These are phyloP conservation scores for Corythaixoides concolor DNA, from an alignment of 2,113 vertebrate species.

Conservation along the genomic window DNA sequence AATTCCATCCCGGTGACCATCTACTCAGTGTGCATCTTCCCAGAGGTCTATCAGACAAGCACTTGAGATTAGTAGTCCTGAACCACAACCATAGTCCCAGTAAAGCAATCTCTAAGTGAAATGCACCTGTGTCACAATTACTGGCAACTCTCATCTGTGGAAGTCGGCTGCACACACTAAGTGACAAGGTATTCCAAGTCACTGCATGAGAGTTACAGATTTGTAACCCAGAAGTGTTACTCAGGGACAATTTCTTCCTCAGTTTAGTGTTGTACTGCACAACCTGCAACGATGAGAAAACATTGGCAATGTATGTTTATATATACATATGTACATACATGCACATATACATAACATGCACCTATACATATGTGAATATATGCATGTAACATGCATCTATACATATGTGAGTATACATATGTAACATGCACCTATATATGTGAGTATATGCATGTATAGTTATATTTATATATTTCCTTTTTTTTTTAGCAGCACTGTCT, in stretches of 20 bases:
- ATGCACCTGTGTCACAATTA: background rate
- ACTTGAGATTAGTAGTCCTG: background rate
- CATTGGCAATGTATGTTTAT: background rate
- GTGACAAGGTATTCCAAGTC: background rate
- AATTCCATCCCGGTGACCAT: background rate
- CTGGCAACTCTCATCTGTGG: background rate
- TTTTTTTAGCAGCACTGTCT: background rate
- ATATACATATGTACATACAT: background rate
- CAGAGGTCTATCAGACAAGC: background rate
- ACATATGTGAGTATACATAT: too few relatives aligned
- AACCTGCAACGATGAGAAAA: background rate
- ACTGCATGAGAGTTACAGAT: background rate
- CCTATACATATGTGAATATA: too few relatives aligned
- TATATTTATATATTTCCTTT: background rate
- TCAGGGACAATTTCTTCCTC: background rate
- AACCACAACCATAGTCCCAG: background rate
- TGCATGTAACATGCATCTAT: too few relatives aligned
- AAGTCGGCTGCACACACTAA: background rate
- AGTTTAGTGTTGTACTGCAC: background rate
- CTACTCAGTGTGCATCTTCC: background rate
- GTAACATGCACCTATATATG: too few relatives aligned
- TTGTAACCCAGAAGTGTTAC: background rate
- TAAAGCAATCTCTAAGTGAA: background rate
- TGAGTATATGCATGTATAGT: too few relatives aligned
- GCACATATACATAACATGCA: background rate